Base-by-base conservation (phyloP, 2,113 vertebrate genomes). In the Cyanoliseus patagonus region DNA sequence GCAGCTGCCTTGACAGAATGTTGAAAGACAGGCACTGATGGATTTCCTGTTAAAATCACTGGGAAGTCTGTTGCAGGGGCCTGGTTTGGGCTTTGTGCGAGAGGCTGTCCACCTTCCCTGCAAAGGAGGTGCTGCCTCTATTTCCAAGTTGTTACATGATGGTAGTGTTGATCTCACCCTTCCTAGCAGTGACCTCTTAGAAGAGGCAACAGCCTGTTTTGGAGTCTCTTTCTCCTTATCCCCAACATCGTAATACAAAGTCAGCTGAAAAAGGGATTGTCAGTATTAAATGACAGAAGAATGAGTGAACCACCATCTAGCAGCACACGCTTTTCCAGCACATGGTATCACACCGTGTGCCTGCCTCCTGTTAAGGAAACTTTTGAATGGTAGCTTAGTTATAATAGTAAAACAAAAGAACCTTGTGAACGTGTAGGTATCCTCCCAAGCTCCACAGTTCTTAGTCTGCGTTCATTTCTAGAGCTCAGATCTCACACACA, bases 281-380 rank as follows among this genome's bases (percentile, higher is more conserved):
- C 47, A 62, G 37, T 52, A 70, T 69, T 74, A 77, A 90, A 63
- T 9, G 23, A 74, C 22, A 46, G n/a, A 68, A 84, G 57, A 83
- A 70, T 30, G 49, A 27, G 23, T 13, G 81, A 83, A 41, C 8
- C 31, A n/a, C 8, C 18, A 13, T 33, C 53, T 37, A n/a, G 30
- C 52, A 66, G 49, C 37, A 79, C 46, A 12, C 3, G 3, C 35
- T 77, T 47, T 69, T 53, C 49, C 61, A 92, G 69, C 33, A 69
- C 23, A 31, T 3, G 4, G 11, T 28, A 64, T 1, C 0, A 1
- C 33, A 14, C 18, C 27, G 6, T 51, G 70, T 23, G 27, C 37
- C 1, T 0, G 49, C 22, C 35, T 80, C 67, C 37, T 35, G 8
- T 31, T 83, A 42, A 41, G 22, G 39, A 61, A 74, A 68, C 18